phyloP scores from a whole-genome alignment of 2,113 vertebrate genomes.

The Caranx ignobilis region DNA sequence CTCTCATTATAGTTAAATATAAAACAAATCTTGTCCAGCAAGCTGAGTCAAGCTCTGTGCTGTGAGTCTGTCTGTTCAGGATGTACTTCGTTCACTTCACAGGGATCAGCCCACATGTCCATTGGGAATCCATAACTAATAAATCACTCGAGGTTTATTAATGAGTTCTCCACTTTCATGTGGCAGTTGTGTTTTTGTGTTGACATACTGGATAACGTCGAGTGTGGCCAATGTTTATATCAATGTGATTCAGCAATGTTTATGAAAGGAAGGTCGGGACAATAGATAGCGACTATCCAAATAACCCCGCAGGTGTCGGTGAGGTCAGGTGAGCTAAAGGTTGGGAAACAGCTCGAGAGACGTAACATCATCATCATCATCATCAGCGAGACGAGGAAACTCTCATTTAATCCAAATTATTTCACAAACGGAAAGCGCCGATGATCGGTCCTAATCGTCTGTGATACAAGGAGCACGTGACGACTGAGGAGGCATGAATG shows the following conservation, averaged over 20 bases:
- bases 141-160: not conserved
- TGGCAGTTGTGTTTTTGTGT: too few relatives aligned
- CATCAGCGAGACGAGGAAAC: not conserved
- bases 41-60: not conserved
- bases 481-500: conserved; percentile 33
- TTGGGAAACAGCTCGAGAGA: not conserved
- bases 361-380: not conserved
- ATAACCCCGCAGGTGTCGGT: not conserved
- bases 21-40: conserved; percentile 39
- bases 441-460: not conserved
- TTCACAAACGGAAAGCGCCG: not conserved
- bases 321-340: too few relatives aligned
- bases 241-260: not conserved
- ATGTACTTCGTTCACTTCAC: conserved; percentile 13
- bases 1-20: conserved; percentile 16
- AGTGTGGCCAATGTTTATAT: not conserved
- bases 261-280: not conserved
- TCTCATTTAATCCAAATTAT: not conserved
- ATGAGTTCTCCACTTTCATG: too few relatives aligned
- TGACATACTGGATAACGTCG: too few relatives aligned
- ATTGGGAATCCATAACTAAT: not conserved
- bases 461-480: conserved; percentile 33
- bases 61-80: not conserved
- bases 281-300: not conserved
- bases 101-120: not conserved